These are phyloP conservation scores for Arrhopalites spinosus DNA, from an alignment of 2,888 invertebrate genomes.

Conservation along the genomic window DNA sequence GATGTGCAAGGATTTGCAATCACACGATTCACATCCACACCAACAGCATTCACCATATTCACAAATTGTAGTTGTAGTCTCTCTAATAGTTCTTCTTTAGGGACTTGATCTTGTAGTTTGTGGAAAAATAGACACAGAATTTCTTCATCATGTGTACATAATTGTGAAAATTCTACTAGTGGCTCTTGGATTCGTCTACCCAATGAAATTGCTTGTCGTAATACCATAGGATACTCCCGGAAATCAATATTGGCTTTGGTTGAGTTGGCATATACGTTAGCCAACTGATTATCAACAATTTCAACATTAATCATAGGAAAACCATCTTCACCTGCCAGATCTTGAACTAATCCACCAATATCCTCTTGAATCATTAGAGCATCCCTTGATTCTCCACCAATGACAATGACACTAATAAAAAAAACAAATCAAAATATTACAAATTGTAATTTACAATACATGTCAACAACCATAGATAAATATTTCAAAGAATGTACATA, in stretches of 20 bases:
- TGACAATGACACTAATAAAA: slow-evolving; percentile 74
- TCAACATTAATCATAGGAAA: slow-evolving; percentile 86
- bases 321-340: slow-evolving; percentile 80
- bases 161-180: slow-evolving; percentile 90
- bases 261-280: slow-evolving; percentile 89
- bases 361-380: slow-evolving; percentile 81
- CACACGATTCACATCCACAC: slow-evolving; percentile 93
- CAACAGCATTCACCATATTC: slow-evolving; percentile 95
- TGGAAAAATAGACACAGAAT: slow-evolving; percentile 93
- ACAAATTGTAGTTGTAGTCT: slow-evolving; percentile 85
- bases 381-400: slow-evolving; percentile 89
- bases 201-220: slow-evolving; percentile 91
- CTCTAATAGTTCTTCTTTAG: slow-evolving; percentile 84
- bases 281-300: slow-evolving; percentile 90
- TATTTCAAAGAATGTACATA: no score
- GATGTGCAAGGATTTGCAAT: slow-evolving; percentile 86
- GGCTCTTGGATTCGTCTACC: slow-evolving; percentile 94
- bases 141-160: slow-evolving; percentile 96
- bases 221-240: slow-evolving; percentile 86
- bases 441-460: no score
- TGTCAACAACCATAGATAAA: no score
- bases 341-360: slow-evolving; percentile 73
- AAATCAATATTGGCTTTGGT: slow-evolving; percentile 86
- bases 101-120: slow-evolving; percentile 68
- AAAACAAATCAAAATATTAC: no score